Percentiles rank a stretch among this genome's conserved stretches.
Evolutionary conservation across 2,888 invertebrate species (phyloP).

Genomic region (Temnothorax unifasciatus): DNA sequence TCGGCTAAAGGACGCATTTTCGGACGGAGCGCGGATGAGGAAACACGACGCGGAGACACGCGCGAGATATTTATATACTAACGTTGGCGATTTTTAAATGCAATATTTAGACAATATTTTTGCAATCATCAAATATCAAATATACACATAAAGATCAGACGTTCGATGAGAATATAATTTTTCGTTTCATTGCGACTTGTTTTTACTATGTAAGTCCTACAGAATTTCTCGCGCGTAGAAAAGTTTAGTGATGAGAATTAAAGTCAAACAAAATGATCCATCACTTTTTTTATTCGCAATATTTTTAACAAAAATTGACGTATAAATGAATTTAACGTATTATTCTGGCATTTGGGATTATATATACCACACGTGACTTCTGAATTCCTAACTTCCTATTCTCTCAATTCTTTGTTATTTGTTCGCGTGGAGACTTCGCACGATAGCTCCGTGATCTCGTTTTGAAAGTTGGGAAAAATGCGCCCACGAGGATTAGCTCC

Average conservation of each 20-base stretch:
- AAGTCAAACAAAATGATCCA: too few species aligned
- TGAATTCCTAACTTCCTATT: not conserved
- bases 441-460: not conserved
- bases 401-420: not conserved
- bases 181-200: not conserved
- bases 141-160: not conserved
- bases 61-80: not conserved
- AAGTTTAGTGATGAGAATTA: not conserved
- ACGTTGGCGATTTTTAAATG: not conserved
- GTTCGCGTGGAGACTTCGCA: not conserved
- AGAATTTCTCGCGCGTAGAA: not conserved
- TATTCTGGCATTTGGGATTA: not conserved
- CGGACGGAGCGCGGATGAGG: not conserved
- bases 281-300: too few species aligned
- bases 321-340: not conserved
- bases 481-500: conserved; percentile 15
- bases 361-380: not conserved
- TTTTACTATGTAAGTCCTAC: not conserved
- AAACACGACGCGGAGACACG: not conserved
- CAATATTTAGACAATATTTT: not conserved
- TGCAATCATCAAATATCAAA: too few species aligned
- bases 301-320: not conserved
- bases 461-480: conserved; percentile 26
- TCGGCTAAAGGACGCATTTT: not conserved
- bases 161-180: not conserved